Base-by-base conservation (phyloP, 2,888 invertebrate species). In the Agelastica alni region DNA sequence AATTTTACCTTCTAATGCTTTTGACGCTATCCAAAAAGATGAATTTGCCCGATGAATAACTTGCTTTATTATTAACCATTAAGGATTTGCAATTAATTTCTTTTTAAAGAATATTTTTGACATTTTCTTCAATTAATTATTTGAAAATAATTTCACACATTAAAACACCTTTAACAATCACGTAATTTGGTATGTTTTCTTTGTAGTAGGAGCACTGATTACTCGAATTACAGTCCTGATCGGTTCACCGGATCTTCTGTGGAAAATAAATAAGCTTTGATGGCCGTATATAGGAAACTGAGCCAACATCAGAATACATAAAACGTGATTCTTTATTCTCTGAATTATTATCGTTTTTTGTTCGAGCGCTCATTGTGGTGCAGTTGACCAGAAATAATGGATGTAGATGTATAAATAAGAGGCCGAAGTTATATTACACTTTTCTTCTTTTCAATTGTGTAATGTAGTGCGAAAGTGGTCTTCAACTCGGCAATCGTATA, bases 201-300 rank as follows among this genome's bases (percentile, higher is more conserved):
- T 14, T 18, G 7, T 4, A 2, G 10, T 10, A 3, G 16, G 6
- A 18, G 4, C 10, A 10, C n/a, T 32, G 20, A 28, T 28, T 43
- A 12, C 28, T 12, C n/a, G 5, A 16, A 12, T 5, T 7, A 31
- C 51, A 43, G 13, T n/a, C 10, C 32, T 51, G 43, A 30, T 13
- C 30, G 17, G 16, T 28, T 73, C 70, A 66, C 67, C 71, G 74
- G 70, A 72, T 73, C 66, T 67, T 60, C 65, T 61, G 64, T 68
- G 71, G 72, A 69, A 74, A 74, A 74, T 73, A 74, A 75, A 74
- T 74, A 72, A 72, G 71, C 73, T 71, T 73, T 74, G 74, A 74
- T 73, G 69, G 69, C 66, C 66, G 62, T 63, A 67, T 66, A 72
- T 70, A 72, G 72, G 72, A 73, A 71, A 68, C 67, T 66, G 66